phyloP scores from a whole-genome alignment of 2,797 vertebrate species.

The Phaenicophaeus curvirostris region DNA sequence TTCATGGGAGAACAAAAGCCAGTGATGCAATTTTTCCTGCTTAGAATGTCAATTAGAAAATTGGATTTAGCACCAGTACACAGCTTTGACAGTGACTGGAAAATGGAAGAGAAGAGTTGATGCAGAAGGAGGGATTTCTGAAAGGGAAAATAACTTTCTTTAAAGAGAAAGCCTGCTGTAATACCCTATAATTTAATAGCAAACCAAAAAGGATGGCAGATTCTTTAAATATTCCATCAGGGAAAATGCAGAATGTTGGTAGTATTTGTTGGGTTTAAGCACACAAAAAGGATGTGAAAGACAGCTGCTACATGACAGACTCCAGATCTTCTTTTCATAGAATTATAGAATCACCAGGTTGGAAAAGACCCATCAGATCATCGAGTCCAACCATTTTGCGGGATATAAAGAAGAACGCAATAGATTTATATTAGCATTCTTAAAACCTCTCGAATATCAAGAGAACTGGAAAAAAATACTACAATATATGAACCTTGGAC shows the following conservation, averaged over 20 bases:
- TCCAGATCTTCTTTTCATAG: neutral
- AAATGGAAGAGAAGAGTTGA: neutral
- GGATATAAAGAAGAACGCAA: neutral
- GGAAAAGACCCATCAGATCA: too few relatives aligned
- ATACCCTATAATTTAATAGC: neutral
- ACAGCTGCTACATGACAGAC: neutral
- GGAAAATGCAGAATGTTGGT: neutral
- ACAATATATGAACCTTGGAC: neutral
- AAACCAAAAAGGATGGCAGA: neutral
- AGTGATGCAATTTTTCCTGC: constrained; percentile 45
- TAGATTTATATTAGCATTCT: neutral
- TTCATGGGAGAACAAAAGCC: constrained; percentile 56
- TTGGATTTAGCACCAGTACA: neutral
- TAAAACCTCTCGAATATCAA: neutral
- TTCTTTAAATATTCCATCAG: neutral
- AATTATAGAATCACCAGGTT: too few relatives aligned
- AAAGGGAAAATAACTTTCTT: neutral
- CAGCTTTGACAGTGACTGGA: neutral
- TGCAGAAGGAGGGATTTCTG: neutral
- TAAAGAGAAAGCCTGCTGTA: neutral
- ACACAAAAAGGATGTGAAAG: neutral
- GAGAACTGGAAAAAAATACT: neutral
- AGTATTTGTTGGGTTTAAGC: neutral
- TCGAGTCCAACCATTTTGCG: too few relatives aligned
- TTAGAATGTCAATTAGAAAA: constrained; percentile 65